Evolutionary conservation across 2,797 vertebrate species (phyloP), one percentile per base, ranked within the genome.

Genomic region (Buceros bicornis): DNA sequence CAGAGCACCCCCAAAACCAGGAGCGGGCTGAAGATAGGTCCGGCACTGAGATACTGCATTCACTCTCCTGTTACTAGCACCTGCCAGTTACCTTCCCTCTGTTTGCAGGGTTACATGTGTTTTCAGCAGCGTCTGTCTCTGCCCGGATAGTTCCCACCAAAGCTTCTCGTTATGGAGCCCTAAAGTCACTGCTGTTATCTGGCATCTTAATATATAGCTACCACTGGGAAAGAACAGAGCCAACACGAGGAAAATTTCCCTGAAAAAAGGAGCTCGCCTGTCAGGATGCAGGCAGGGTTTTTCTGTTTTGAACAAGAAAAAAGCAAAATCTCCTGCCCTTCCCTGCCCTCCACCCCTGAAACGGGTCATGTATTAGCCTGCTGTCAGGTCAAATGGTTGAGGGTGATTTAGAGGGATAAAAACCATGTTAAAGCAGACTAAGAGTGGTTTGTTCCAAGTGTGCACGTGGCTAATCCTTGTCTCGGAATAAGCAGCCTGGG

Each of bases 341-440:
- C 62, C 28, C 8, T 62, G 58, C 58, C 82, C 53, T 91, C 51
- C 5, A 5, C 35, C 66, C 73, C 70, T 13, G 5, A 69, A 96
- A 92, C 72, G 89, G 81, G 82, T 91, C 78, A 45, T 79, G 37
- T 73, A 82, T 86, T 85, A 94, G 92, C 60, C 54, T 86, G 69
- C 90, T 96, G 94, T 96, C 96, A 95, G 91, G 94, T 66, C 80
- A 95, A 90, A 95, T 53, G 94, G 81, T 79, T 95, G 93, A 89
- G 42, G 4, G 1, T 95, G 91, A 97, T 97, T 97, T 97, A 98
- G 74, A 96, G 82, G 90, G 94, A 92, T 95, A 89, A 82, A 94
- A 96, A 96, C 60, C 66, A n/a, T 95, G 97, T 94, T 89, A 93
- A 91, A 89, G 90, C 91, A 97, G 97, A 98, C 93, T 95, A 89